Conservation (phyloP, 2,797 vertebrate genomes). For the Macropus fuliginosus region DNA sequence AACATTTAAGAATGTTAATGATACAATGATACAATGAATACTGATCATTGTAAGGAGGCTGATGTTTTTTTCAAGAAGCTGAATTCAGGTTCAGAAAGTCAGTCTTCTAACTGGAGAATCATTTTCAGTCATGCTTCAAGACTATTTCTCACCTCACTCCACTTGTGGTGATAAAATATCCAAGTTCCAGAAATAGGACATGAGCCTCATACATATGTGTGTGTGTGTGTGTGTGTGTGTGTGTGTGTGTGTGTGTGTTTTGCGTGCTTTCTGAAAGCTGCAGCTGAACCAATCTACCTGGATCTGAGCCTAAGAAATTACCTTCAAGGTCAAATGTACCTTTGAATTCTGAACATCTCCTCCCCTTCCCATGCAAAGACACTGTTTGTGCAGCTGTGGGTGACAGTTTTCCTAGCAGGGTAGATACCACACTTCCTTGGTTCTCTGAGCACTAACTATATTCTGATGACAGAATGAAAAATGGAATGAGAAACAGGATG, state of each 20-base stretch:
- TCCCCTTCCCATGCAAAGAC: not conserved
- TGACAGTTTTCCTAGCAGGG: not conserved
- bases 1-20: not conserved
- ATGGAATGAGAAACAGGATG: not conserved
- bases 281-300: slow-evolving; percentile 3
- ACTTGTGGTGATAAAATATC: slow-evolving; percentile 39
- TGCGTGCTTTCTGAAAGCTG: slow-evolving; percentile 28
- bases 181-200: slow-evolving; percentile 21
- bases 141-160: not conserved
- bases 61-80: slow-evolving; percentile 9
- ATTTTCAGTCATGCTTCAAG: slow-evolving; percentile 20
- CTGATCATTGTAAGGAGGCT: not conserved
- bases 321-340: slow-evolving; percentile 39
- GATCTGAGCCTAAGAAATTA: slow-evolving; percentile 33
- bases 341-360: slow-evolving; percentile 22
- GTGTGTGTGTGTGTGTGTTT: not conserved
- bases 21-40: not conserved
- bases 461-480: slow-evolving; percentile 4
- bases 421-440: not conserved
- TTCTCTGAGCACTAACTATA: not conserved
- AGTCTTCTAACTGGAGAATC: not conserved
- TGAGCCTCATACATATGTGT: not conserved
- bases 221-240: not conserved
- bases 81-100: slow-evolving; percentile 4
- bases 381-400: not conserved